phyloP scores from a whole-genome alignment of 2,888 invertebrate genomes.

The Rhagophthalmus giganteus region DNA sequence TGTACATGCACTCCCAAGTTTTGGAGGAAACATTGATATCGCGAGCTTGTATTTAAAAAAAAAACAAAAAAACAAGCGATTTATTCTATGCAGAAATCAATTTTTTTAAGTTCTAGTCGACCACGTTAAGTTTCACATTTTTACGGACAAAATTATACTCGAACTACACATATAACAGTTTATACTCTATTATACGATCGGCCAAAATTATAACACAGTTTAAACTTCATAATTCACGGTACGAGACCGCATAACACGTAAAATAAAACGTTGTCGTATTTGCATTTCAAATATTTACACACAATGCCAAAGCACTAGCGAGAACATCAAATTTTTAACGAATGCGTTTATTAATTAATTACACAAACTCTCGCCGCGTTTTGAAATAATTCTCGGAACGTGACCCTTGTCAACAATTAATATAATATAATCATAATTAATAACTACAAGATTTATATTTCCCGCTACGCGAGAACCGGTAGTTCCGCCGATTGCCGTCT shows the following conservation, averaged over 20 bases:
- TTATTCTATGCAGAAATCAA: too few relatives aligned
- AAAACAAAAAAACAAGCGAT: too few relatives aligned
- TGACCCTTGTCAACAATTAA: constrained; percentile 28
- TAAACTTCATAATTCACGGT: too few relatives aligned
- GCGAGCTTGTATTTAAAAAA: too few relatives aligned
- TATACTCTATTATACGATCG: too few relatives aligned
- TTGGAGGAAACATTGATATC: too few relatives aligned
- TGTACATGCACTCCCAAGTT: constrained; percentile 32
- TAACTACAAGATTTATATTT: constrained; percentile 43
- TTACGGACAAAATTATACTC: too few relatives aligned
- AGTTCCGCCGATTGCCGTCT: constrained; percentile 37
- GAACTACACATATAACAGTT: too few relatives aligned
- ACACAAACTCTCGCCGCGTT: constrained; percentile 20
- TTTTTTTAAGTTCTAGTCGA: too few relatives aligned
- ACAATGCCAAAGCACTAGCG: constrained; percentile 13
- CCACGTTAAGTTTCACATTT: too few relatives aligned
- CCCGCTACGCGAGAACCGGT: constrained; percentile 40
- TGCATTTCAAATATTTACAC: constrained; percentile 29
- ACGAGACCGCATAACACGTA: constrained; percentile 21
- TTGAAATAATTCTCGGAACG: constrained; percentile 31
- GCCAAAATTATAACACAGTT: too few relatives aligned
- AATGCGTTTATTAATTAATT: constrained; percentile 32
- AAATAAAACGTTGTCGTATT: constrained; percentile 19
- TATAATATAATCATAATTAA: constrained; percentile 38
- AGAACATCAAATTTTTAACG: constrained; percentile 18